Evolutionary conservation across 2,888 invertebrate genomes (phyloP).

Genomic region (Ephialtes manifestator): DNA sequence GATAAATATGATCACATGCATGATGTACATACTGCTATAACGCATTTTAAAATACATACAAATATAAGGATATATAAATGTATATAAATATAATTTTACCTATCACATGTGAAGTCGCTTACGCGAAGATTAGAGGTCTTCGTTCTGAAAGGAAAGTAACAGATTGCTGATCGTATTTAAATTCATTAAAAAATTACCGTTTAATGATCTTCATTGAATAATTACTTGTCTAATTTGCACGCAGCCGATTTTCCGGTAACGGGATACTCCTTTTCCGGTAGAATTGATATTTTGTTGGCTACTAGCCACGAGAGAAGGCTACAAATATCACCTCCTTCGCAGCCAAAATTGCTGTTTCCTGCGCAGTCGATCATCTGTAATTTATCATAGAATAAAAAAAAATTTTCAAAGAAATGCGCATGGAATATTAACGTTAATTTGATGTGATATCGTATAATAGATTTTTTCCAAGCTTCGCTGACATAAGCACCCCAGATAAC

Average conservation of each 20-base stretch:
- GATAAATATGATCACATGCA: conserved; percentile 45
- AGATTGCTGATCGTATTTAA: not conserved
- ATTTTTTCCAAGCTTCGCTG: no score
- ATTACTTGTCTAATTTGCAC: conserved; percentile 81
- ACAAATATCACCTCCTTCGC: conserved; percentile 94
- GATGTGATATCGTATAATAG: no score
- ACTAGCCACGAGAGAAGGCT: conserved; percentile 91
- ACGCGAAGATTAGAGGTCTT: conserved; percentile 76
- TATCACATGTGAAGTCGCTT: conserved; percentile 88
- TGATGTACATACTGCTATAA: not conserved
- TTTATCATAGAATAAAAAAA: not conserved
- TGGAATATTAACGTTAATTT: no score
- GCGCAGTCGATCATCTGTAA: conserved; percentile 93
- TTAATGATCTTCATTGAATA: not conserved
- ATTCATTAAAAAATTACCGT: not conserved
- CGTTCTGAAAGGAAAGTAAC: conserved; percentile 74
- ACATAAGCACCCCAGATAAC: no score
- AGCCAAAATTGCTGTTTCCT: conserved; percentile 90
- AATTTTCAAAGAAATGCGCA: not conserved
- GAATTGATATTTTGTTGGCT: conserved; percentile 87
- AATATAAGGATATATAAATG: not conserved
- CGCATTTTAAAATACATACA: not conserved
- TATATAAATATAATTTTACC: conserved; percentile 86
- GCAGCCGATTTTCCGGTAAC: conserved; percentile 87
- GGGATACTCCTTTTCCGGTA: conserved; percentile 89